These are phyloP conservation scores for Drosophila burlai DNA, from an alignment of 1,140 invertebrate genomes.

Conservation along the genomic window DNA sequence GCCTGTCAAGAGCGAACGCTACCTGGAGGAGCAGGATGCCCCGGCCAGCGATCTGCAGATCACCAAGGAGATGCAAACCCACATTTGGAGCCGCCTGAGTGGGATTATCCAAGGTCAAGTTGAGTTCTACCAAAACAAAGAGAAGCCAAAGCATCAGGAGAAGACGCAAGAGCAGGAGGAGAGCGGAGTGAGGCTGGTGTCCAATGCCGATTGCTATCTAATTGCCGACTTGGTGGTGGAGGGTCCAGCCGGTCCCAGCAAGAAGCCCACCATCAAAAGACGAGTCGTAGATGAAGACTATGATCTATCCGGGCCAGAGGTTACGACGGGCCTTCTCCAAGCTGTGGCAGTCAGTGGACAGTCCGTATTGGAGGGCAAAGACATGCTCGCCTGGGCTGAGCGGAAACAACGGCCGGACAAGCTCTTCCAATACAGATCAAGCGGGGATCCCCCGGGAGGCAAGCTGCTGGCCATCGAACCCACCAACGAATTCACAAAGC, in stretches of 20 bases:
- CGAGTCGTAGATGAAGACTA: constrained; percentile 2
- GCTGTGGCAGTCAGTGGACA: constrained; percentile 42
- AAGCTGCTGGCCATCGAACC: constrained; percentile 39
- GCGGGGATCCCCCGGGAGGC: constrained; percentile 13
- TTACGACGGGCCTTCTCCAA: constrained; percentile 19
- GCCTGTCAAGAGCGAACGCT: constrained; percentile 49
- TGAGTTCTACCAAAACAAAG: constrained; percentile 22
- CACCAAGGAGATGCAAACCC: constrained; percentile 60
- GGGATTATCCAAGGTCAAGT: constrained; percentile 56
- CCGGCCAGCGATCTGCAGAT: constrained; percentile 44
- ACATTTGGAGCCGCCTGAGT: constrained; percentile 61
- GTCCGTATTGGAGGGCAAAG: constrained; percentile 31
- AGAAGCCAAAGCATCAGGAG: background rate
- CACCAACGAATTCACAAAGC: constrained; percentile 55
- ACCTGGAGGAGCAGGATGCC: constrained; percentile 39
- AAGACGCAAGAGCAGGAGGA: background rate
- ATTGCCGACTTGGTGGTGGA: constrained; percentile 22
- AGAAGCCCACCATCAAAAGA: constrained; percentile 49
- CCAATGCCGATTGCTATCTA: constrained; percentile 56
- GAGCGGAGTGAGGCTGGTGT: constrained; percentile 29
- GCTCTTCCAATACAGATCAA: constrained; percentile 44
- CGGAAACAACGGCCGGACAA: constrained; percentile 27
- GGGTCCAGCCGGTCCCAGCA: constrained; percentile 19
- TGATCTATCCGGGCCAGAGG: background rate
- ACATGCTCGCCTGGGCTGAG: constrained; percentile 37